Percentiles rank a stretch among this genome's conserved stretches.
These are phyloP conservation scores for Encarsia formosa DNA, from an alignment of 2,888 invertebrate genomes.

Conservation along the genomic window DNA sequence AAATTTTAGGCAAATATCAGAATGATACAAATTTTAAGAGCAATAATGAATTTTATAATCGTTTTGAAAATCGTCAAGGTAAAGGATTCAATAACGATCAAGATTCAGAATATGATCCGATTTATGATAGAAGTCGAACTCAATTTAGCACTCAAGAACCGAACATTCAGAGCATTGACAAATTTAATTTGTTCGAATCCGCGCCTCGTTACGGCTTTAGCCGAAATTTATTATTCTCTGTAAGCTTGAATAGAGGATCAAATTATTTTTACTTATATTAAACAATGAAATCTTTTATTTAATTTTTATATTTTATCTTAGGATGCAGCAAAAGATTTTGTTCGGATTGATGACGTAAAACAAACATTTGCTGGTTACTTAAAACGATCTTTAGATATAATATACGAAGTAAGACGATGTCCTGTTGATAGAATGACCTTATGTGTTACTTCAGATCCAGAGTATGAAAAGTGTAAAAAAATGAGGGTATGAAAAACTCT, in stretches of 20 bases:
- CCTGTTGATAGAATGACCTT: slow-evolving; percentile 80
- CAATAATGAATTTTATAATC: slow-evolving; percentile 30
- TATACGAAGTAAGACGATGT: slow-evolving; percentile 74
- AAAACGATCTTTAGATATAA: slow-evolving; percentile 63
- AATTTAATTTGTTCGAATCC: slow-evolving; percentile 73
- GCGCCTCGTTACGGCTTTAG: slow-evolving; percentile 63
- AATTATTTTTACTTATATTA: slow-evolving; percentile 7
- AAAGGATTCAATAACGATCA: slow-evolving; percentile 28
- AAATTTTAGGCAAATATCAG: slow-evolving; percentile 34
- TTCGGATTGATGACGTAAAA: slow-evolving; percentile 64
- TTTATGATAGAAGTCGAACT: slow-evolving; percentile 21
- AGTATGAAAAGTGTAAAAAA: slow-evolving; percentile 85
- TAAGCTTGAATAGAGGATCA: slow-evolving; percentile 49
- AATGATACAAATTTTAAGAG: slow-evolving; percentile 25
- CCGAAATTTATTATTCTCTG: slow-evolving; percentile 76
- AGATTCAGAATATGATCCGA: slow-evolving; percentile 29
- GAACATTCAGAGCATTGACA: slow-evolving; percentile 55
- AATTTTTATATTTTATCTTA: slow-evolving; percentile 40
- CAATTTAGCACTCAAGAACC: slow-evolving; percentile 19
- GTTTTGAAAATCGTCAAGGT: slow-evolving; percentile 27
- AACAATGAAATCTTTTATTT: slow-evolving; percentile 2
- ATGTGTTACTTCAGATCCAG: slow-evolving; percentile 87
- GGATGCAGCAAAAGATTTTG: slow-evolving; percentile 70
- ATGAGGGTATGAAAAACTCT: slow-evolving; percentile 67
- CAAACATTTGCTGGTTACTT: slow-evolving; percentile 76